Conservation (phyloP, 2,113 vertebrate species). For the Manacus vitellinus region DNA sequence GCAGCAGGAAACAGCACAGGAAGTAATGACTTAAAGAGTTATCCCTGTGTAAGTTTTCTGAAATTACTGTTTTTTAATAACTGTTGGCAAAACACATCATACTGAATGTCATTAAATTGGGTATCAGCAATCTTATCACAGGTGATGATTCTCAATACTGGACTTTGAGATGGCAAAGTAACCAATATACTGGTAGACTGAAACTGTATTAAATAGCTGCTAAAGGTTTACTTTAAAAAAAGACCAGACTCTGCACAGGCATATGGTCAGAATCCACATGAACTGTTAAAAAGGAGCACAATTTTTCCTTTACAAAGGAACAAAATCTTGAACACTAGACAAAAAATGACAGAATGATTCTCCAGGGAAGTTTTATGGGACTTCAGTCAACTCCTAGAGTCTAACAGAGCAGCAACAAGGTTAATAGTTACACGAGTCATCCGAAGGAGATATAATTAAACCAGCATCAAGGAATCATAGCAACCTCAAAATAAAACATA, state of each 20-base stretch:
- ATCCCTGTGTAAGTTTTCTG: neutral
- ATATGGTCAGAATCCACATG: neutral
- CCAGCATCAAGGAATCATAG: neutral
- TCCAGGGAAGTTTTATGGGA: neutral
- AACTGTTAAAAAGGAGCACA: neutral
- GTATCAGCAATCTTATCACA: neutral
- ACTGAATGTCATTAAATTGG: neutral
- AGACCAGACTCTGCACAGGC: neutral
- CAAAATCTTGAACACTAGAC: neutral
- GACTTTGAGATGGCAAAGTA: neutral
- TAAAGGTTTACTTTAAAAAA: neutral
- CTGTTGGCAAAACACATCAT: neutral
- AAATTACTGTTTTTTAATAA: neutral
- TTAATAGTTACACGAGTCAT: neutral
- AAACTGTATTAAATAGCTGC: neutral
- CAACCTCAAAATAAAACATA: neutral
- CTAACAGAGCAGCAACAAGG: neutral
- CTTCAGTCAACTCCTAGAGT: neutral
- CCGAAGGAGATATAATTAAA: neutral
- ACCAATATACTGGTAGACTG: neutral
- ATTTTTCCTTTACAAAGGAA: neutral
- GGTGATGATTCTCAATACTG: neutral
- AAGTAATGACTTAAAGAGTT: neutral
- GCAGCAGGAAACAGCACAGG: neutral
- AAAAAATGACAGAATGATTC: neutral